Base-by-base conservation (phyloP, 2,888 invertebrate species). In the Eupithecia subumbrata region DNA sequence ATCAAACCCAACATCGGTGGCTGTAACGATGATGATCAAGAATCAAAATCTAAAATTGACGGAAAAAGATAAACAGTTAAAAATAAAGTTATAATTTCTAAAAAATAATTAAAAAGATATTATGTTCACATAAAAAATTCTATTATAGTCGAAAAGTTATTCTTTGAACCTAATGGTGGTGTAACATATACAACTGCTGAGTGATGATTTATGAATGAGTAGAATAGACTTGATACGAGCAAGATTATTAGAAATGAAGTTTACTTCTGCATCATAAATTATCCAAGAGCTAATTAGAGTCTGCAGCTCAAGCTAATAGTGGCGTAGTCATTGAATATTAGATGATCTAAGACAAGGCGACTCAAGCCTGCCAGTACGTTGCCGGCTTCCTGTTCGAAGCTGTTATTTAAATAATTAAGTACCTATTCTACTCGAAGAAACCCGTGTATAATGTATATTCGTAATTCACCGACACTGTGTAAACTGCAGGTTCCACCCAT, bases 321-420 rank as follows among this genome's bases (percentile, higher is more conserved):
- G 22, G 5, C 43, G 18, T 43, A 30, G 64, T 1, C 7, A 34
- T 63, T 45, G 30, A 45, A 30, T 71, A 60, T 30, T 45, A 43
- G 43, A 25, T 69, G 40, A 60, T 9, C n/a, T 52, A 37, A 22
- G 48, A 66, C 69, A 70, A 48, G 52, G 64, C 66, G 40, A 45
- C n/a, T 60, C 22, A 63, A 63, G 73, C 52, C 70, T 66, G 52
- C 37, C 40, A 63, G 37, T 37, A 63, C 63, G 60, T 73, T 67
- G 18, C 48, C 34, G 30, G 48, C 70, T 76, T 76, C 73, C 73
- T 76, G 76, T 71, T 69, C 52, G 9, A 68, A 56, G 66, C 43
- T 75, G 43, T 72, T 48, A 75, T 75, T 75, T 43, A 40, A 25
- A 12, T 43, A 45, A 68, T 43, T 14, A 16, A 1, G 45, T 18